These are phyloP conservation scores for Linepithema humile DNA, from an alignment of 1,140 invertebrate genomes.

Conservation along the genomic window DNA sequence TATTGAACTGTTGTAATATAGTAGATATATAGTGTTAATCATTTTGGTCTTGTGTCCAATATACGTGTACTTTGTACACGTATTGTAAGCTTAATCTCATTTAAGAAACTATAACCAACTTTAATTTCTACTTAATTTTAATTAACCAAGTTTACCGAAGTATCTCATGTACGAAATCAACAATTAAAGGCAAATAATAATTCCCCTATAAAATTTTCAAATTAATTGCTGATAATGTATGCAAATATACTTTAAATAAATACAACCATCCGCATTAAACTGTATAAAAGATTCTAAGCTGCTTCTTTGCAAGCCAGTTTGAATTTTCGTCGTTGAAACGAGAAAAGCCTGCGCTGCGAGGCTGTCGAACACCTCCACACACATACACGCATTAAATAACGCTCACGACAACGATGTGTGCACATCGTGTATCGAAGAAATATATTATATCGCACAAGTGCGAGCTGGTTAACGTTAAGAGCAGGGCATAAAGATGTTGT, in stretches of 20 bases:
- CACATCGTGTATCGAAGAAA: conserved; percentile 59
- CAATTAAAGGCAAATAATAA: not conserved
- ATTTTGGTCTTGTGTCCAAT: no score
- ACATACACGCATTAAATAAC: conserved; percentile 48
- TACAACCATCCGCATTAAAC: not conserved
- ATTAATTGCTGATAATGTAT: not conserved
- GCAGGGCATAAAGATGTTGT: conserved; percentile 78
- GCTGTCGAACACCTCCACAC: not conserved
- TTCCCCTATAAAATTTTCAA: not conserved
- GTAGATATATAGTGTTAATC: no score
- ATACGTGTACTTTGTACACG: no score
- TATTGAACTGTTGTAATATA: not conserved
- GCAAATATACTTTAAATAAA: not conserved
- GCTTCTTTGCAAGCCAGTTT: not conserved
- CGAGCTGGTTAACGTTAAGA: conserved; percentile 68
- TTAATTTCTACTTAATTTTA: not conserved
- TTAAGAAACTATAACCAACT: no score
- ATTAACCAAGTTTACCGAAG: not conserved
- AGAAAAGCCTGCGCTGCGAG: not conserved
- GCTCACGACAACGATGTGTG: not conserved
- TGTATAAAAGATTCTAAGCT: not conserved
- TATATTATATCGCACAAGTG: conserved; percentile 72
- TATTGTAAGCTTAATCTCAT: no score
- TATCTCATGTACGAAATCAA: not conserved
- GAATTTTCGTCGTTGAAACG: not conserved